Evolutionary conservation across 92 coral and sea anemone genomes (phyloP), one percentile per base, ranked within the genome.

Genomic region (Isaurus tuberculatus): DNA sequence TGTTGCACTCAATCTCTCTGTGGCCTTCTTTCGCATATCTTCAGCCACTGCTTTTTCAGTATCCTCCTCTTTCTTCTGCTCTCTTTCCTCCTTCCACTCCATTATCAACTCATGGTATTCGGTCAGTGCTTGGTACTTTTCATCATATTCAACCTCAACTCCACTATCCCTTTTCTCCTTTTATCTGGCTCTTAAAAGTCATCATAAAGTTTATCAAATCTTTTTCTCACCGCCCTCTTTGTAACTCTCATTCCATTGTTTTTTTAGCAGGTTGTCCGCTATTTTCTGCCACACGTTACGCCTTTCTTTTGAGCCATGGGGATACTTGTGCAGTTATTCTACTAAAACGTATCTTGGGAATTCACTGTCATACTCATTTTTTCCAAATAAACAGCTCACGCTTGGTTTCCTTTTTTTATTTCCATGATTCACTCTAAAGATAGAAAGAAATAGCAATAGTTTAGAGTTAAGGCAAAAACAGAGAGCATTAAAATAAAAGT

Each of bases 101-200:
- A 80, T 15, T 3, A 79, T 86, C 57, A 51, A 42, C 32, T 84
- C 88, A 73, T 84, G 83, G 64, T 32, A 36, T 29, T 87, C 91
- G 16, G 83, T 87, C 53, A 87, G 61, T 19, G 71, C 88, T 72
- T 83, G 71, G 34, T 64, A 19, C 37, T 64, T 88, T 27, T 88
- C 84, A 53, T 83, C 86, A 65, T 37, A 88, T 46, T 81, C 79
- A 42, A 73, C 79, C 57, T 83, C 91, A n/a, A 83, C 87, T 44
- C 91, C 77, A 74, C 87, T 73, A 37, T 73, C 84, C 68, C 78
- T 81, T 78, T 81, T 72, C 78, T 82, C n/a, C n/a, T 75, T 55
- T 75, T 63, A 43, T 87, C 86, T 57, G 49, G 44, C 68, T 73
- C 67, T 29, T 79, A 17, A 65, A 86, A 86, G 20, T 71, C 75